Conservation (phyloP, 2,888 invertebrate genomes). For the Scaptomyza reducta region DNA sequence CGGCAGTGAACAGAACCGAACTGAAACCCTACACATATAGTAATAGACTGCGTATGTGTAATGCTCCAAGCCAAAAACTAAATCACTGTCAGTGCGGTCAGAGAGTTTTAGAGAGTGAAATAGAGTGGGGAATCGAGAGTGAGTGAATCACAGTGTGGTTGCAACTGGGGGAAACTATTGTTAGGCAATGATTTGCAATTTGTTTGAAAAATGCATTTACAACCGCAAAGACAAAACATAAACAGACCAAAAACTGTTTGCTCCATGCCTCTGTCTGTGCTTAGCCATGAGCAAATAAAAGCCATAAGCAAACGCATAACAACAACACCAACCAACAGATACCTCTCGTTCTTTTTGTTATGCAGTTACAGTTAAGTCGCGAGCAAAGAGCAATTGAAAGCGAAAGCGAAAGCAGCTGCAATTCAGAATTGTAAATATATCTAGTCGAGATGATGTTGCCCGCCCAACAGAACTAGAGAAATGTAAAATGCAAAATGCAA, state of each 20-base stretch:
- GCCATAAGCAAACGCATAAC: constrained; percentile 65
- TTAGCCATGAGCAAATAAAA: constrained; percentile 64
- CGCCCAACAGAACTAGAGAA: constrained; percentile 7
- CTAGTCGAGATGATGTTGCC: too few relatives aligned
- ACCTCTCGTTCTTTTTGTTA: constrained; percentile 13
- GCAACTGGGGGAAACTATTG: constrained; percentile 62
- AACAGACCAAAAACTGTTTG: constrained; percentile 35
- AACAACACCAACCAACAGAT: constrained; percentile 28
- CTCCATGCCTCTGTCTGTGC: constrained; percentile 14
- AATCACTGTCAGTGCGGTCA: constrained; percentile 76
- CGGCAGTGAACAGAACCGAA: neutral
- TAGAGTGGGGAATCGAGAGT: too few relatives aligned
- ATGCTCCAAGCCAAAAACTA: constrained; percentile 69
- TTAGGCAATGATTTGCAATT: constrained; percentile 81
- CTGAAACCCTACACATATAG: constrained; percentile 51
- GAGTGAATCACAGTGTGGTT: constrained; percentile 45
- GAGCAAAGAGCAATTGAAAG: constrained; percentile 18
- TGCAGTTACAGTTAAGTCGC: neutral
- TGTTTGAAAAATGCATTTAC: constrained; percentile 80
- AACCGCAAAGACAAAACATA: constrained; percentile 76
- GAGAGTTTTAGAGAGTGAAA: too few relatives aligned
- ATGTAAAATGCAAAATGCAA: constrained; percentile 42
- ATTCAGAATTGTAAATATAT: constrained; percentile 6
- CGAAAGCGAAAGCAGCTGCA: constrained; percentile 53
- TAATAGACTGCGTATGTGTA: constrained; percentile 67